Percentiles rank a stretch among this genome's conserved stretches.
Conservation (phyloP, 2,888 invertebrate species). For the Drosophila fungiperda region DNA sequence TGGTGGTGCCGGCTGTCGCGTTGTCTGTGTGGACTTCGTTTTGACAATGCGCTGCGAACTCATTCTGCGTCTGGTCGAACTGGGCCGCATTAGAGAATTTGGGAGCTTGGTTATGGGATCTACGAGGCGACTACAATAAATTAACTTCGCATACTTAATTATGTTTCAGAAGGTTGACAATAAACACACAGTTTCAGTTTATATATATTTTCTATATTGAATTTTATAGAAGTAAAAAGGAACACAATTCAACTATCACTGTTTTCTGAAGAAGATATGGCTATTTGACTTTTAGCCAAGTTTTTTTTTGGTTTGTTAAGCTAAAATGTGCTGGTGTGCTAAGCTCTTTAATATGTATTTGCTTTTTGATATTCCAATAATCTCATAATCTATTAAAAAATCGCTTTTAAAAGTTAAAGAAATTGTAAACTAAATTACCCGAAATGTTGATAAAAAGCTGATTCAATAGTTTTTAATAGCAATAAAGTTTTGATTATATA, state of each 20-base stretch:
- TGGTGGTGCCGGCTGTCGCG: slow-evolving; percentile 32
- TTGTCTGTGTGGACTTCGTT: slow-evolving; percentile 54
- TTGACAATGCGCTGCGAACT: slow-evolving; percentile 44
- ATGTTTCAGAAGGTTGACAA: slow-evolving; percentile 7
- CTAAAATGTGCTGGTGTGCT: background rate
- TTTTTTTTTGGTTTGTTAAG: background rate
- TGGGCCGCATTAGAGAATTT: slow-evolving; percentile 36
- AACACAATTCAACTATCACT: background rate
- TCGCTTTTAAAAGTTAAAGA: no score
- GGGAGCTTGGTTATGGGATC: slow-evolving; percentile 10
- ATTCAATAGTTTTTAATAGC: background rate
- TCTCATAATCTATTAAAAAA: background rate
- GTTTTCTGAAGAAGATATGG: background rate
- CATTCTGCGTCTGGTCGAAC: slow-evolving; percentile 35
- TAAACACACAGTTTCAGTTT: background rate
- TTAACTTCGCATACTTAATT: slow-evolving; percentile 19
- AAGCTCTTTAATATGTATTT: background rate
- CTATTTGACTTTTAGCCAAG: background rate
- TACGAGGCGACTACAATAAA: slow-evolving; percentile 6
- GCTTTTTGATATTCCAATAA: background rate
- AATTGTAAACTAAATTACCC: no score
- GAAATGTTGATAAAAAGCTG: background rate
- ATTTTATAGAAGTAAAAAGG: background rate
- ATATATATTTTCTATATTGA: background rate
- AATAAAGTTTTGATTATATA: background rate